Evolutionary conservation across 2,888 invertebrate species (phyloP).

Genomic region (Herminia tarsipennalis): DNA sequence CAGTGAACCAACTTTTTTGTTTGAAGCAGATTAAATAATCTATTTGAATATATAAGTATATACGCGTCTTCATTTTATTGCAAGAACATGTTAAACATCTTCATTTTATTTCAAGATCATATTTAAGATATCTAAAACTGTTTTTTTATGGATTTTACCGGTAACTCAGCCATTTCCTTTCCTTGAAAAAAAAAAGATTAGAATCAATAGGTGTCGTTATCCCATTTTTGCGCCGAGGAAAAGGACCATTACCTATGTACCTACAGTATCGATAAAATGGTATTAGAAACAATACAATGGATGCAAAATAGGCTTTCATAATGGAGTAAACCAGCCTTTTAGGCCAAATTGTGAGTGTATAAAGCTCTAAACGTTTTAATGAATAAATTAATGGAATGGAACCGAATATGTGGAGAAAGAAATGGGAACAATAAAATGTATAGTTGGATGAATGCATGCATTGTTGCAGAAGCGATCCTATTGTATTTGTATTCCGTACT

Average conservation of each 20-base stretch:
- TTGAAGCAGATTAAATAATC: too few species aligned
- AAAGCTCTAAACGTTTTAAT: conserved; percentile 34
- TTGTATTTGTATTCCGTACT: conserved; percentile 49
- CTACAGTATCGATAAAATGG: conserved; percentile 7
- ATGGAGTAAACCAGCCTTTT: conserved; percentile 14
- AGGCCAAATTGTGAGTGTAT: conserved; percentile 12
- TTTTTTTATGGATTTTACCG: too few species aligned
- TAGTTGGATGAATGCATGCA: conserved; percentile 60
- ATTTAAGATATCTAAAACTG: too few species aligned
- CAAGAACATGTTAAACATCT: too few species aligned
- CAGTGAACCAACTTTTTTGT: too few species aligned
- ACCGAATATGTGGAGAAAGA: conserved; percentile 42
- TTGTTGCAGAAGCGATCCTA: conserved; percentile 60
- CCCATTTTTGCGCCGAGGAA: too few species aligned
- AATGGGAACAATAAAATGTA: conserved; percentile 42
- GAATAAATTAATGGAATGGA: conserved; percentile 49
- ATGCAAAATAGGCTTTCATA: conserved; percentile 11
- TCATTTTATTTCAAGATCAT: too few species aligned
- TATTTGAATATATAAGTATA: too few species aligned
- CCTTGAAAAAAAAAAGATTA: too few species aligned
- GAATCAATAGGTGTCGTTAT: too few species aligned
- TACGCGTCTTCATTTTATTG: too few species aligned
- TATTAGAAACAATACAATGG: conserved; percentile 9
- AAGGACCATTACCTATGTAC: neutral
- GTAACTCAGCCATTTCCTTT: too few species aligned